These are phyloP conservation scores for Oscheius sp. DNA, from an alignment of 2,888 invertebrate genomes.

Conservation along the genomic window DNA sequence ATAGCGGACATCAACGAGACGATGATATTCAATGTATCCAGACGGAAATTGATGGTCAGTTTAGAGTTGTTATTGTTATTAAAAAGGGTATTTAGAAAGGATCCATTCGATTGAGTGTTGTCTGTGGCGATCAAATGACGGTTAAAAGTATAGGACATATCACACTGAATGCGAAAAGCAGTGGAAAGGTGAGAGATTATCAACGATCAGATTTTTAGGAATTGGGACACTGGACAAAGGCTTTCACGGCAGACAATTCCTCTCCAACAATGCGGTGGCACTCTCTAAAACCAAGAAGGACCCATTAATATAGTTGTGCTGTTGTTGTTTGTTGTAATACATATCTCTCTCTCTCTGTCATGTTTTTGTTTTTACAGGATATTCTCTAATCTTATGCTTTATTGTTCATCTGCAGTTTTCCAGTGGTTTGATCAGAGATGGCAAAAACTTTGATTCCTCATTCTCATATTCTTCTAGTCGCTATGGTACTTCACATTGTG, in stretches of 20 bases:
- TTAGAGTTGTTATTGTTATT: background rate
- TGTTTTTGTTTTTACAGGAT: no score
- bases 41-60: background rate
- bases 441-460: no score
- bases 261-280: constrained; percentile 11
- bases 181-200: constrained; percentile 19
- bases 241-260: background rate
- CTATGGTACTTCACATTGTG: no score
- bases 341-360: background rate
- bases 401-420: no score
- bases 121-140: background rate
- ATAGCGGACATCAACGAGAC: constrained; percentile 23
- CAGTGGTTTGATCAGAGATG: no score
- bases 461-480: no score
- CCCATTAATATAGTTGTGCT: no score
- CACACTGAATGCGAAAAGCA: constrained; percentile 12
- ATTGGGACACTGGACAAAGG: constrained; percentile 26
- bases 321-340: no score
- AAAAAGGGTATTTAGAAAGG: constrained; percentile 11
- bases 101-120: constrained; percentile 20
- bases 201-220: background rate
- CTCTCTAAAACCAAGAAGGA: background rate
- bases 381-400: no score
- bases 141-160: constrained; percentile 26
- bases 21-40: constrained; percentile 18